Evolutionary conservation across 1,140 invertebrate species (phyloP).

Genomic region (Cyclargus thomasi): DNA sequence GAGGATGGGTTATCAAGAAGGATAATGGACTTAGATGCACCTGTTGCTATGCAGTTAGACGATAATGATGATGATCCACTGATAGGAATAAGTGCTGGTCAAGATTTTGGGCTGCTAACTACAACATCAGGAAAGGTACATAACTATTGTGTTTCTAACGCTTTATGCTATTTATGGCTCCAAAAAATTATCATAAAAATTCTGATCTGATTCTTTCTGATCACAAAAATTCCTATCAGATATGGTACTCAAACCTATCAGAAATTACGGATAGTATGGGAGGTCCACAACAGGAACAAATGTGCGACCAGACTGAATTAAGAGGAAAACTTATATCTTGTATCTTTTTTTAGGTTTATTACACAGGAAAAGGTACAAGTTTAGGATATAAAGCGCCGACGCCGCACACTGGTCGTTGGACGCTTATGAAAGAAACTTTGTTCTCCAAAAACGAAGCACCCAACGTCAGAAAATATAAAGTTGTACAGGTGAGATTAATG

Average conservation of each 20-base stretch:
- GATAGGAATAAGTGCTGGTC: conserved; percentile 78
- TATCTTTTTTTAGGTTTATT: conserved; percentile 56
- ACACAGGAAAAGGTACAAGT: conserved; percentile 59
- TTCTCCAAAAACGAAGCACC: conserved; percentile 50
- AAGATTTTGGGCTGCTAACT: conserved; percentile 89
- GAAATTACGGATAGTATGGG: no score
- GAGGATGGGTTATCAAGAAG: conserved; percentile 78
- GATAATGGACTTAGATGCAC: conserved; percentile 45
- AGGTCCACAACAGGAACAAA: no score
- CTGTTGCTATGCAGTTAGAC: conserved; percentile 55
- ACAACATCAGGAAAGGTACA: conserved; percentile 84
- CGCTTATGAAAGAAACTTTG: conserved; percentile 57
- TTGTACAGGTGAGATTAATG: conserved; percentile 45
- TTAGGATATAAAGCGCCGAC: conserved; percentile 58
- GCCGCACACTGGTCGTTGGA: conserved; percentile 57
- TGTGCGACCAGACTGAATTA: no score
- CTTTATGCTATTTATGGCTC: no score
- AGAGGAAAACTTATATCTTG: no score
- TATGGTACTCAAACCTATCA: no score
- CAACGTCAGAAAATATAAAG: conserved; percentile 51
- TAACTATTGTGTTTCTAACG: not conserved
- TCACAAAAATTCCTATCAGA: no score
- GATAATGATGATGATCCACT: conserved; percentile 62
- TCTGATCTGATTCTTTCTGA: no score
- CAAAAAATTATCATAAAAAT: no score